Percentiles rank a stretch among this genome's conserved stretches.
Evolutionary conservation across 2,888 invertebrate species (phyloP).

Genomic region (Thymelicus lineola): DNA sequence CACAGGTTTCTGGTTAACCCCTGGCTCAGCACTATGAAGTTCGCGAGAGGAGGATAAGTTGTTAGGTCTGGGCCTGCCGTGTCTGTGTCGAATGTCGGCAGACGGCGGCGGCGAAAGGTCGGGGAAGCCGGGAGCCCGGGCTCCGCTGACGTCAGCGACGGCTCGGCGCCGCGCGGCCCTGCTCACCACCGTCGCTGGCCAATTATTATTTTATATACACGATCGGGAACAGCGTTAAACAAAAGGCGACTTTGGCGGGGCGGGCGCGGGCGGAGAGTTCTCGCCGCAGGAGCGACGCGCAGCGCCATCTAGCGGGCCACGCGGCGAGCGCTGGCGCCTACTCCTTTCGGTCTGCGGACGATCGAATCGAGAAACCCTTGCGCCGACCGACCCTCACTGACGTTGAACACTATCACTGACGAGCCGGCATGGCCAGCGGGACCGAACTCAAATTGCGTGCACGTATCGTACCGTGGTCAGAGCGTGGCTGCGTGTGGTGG

Average conservation of each 20-base stretch:
- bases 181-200: conserved; percentile 75
- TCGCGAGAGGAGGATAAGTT: conserved; percentile 64
- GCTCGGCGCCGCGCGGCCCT: conserved; percentile 76
- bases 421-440: conserved; percentile 39
- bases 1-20: conserved; percentile 54
- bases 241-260: conserved; percentile 78
- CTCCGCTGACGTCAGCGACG: conserved; percentile 83
- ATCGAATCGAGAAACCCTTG: conserved; percentile 79
- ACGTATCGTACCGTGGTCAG: conserved; percentile 80
- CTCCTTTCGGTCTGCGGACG: conserved; percentile 80
- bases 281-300: conserved; percentile 83
- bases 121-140: conserved; percentile 81
- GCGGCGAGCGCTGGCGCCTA: conserved; percentile 78
- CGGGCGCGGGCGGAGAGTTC: conserved; percentile 78
- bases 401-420: conserved; percentile 74
- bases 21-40: conserved; percentile 63
- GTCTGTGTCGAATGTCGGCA: conserved; percentile 71
- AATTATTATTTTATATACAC: conserved; percentile 82
- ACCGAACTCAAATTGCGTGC: conserved; percentile 36
- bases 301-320: conserved; percentile 82
- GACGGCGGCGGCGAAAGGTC: conserved; percentile 80
- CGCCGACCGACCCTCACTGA: conserved; percentile 68
- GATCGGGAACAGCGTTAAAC: conserved; percentile 72
- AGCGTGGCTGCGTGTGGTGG: conserved; percentile 85
- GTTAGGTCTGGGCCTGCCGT: conserved; percentile 65